Conservation (phyloP, 2,888 invertebrate genomes). For the Bembecia ichneumoniformis region DNA sequence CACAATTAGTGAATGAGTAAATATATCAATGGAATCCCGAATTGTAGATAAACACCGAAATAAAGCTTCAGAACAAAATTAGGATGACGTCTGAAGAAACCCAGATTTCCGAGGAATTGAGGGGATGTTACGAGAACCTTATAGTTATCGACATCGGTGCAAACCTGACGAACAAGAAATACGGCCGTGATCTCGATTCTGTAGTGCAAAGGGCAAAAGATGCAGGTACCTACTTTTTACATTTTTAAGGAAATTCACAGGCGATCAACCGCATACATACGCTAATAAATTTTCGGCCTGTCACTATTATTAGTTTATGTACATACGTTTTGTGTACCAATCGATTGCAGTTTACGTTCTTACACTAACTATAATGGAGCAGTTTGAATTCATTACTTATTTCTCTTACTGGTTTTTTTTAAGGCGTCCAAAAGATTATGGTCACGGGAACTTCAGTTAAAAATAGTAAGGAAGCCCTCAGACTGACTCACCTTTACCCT, state of each 20-base stretch:
- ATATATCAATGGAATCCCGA: conserved; percentile 8
- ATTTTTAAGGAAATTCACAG: not conserved
- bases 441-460: conserved; percentile 92
- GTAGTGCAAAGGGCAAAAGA: conserved; percentile 93
- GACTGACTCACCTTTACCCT: conserved; percentile 91
- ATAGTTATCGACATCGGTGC: conserved; percentile 94
- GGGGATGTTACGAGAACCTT: conserved; percentile 90
- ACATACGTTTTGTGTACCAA: not conserved
- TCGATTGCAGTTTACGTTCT: not conserved
- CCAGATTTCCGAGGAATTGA: conserved; percentile 71
- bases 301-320: not conserved
- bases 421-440: conserved; percentile 94
- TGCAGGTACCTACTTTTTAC: conserved; percentile 74
- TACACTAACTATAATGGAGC: not conserved
- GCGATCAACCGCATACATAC: not conserved
- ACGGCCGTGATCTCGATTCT: conserved; percentile 90
- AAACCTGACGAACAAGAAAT: conserved; percentile 94
- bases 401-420: conserved; percentile 11
- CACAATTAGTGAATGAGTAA: conserved; percentile 7
- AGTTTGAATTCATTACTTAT: conserved; percentile 1
- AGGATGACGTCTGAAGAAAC: conserved; percentile 70
- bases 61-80: conserved; percentile 60
- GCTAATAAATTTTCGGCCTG: not conserved
- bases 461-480: conserved; percentile 90
- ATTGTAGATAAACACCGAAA: conserved; percentile 61